Evolutionary conservation across 2,113 vertebrate genomes (phyloP), one percentile per base, ranked within the genome.

Genomic region (Osmerus eperlanus): DNA sequence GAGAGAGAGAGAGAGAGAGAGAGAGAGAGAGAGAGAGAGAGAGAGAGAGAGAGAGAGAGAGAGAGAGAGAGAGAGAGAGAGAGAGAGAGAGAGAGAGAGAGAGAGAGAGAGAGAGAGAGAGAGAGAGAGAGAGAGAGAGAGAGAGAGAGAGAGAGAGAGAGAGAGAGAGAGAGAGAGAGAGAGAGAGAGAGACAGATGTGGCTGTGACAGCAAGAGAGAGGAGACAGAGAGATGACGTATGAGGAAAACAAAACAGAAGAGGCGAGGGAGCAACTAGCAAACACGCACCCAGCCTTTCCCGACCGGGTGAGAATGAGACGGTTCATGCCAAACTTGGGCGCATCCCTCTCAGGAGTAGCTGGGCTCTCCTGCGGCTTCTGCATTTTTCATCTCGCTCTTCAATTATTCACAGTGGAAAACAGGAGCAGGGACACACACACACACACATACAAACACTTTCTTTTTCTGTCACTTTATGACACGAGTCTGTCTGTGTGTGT

Each of bases 391-490:
- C 76, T 47, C 76, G 68, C 78, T 71, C 81, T 83, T 92, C 81
- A 90, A 91, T 92, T 89, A 91, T 92, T 91, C 81, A 91, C 79
- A 72, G 76, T 75, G 70, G 78, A 87, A 90, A 89, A 88, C 78
- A 85, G 41, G 41, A 12, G 68, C 59, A 74, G 51, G 19, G 54
- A 64, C 78, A 78, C 72, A 68, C 62, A 36, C 56, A 28, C 67
- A 16, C 16, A 41, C 28, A 15, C 65, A 41, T 8, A 9, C 36
- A 41, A 9, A 47, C 41, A 12, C 51, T 56, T 29, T 65, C 51
- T 47, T 32, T 64, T 9, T 67, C 28, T 16, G 21, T 51, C 36
- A 55, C 53, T 69, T 23, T 51, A 4, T 55, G 55, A 15, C 19
- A 7, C 6, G 12, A 15, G 1, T 53, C 4, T 32, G n/a, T n/a